These are phyloP conservation scores for Meteorus sp. DNA, from an alignment of 1,140 invertebrate genomes.

Conservation along the genomic window DNA sequence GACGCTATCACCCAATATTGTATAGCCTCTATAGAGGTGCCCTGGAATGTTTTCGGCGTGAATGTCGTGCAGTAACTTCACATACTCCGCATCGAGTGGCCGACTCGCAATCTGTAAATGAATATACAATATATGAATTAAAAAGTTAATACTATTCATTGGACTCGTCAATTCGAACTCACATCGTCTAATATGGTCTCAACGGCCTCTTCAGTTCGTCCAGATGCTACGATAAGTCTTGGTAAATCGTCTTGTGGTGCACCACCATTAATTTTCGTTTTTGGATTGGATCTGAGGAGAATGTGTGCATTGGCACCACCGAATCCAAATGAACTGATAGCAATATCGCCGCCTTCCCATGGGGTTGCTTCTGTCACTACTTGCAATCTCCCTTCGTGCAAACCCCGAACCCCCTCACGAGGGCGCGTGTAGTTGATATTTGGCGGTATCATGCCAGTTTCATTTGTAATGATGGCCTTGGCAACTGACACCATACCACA, in stretches of 20 bases:
- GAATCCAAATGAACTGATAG: slow-evolving; percentile 68
- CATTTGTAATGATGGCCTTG: slow-evolving; percentile 76
- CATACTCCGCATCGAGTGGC: slow-evolving; percentile 62
- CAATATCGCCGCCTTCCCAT: slow-evolving; percentile 64
- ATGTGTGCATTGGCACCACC: slow-evolving; percentile 70
- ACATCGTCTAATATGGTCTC: slow-evolving; percentile 69
- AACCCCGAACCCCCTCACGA: slow-evolving; percentile 68
- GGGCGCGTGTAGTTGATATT: slow-evolving; percentile 74
- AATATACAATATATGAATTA: slow-evolving; percentile 7
- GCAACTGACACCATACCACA: slow-evolving; percentile 84
- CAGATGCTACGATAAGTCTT: slow-evolving; percentile 66
- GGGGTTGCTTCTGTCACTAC: slow-evolving; percentile 67
- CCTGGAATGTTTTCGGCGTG: slow-evolving; percentile 62
- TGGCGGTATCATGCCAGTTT: slow-evolving; percentile 68
- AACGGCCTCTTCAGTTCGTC: slow-evolving; percentile 74
- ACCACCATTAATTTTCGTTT: slow-evolving; percentile 59
- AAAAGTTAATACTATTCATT: background rate
- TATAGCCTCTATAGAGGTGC: slow-evolving; percentile 65
- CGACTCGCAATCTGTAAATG: slow-evolving; percentile 52
- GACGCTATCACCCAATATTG: slow-evolving; percentile 54
- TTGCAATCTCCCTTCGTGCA: slow-evolving; percentile 65
- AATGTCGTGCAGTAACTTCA: slow-evolving; percentile 60
- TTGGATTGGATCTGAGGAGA: slow-evolving; percentile 63
- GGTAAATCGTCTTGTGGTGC: slow-evolving; percentile 61
- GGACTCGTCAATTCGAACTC: slow-evolving; percentile 7